These are phyloP conservation scores for Dryomyza anilis DNA, from an alignment of 2,888 invertebrate species.

Conservation along the genomic window DNA sequence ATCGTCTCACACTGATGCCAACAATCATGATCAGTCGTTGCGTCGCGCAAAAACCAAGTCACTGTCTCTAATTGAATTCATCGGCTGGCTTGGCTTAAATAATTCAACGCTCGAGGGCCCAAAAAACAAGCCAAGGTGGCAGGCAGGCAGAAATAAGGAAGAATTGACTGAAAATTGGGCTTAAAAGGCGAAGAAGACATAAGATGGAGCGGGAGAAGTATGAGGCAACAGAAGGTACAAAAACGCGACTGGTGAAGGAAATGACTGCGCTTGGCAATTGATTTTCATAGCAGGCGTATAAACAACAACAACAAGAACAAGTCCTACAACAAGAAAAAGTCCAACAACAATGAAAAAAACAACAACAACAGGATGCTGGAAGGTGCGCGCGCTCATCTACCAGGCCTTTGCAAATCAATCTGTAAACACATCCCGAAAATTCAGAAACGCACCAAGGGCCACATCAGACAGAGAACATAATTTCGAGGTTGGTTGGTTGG, in stretches of 20 bases:
- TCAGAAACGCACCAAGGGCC: not conserved
- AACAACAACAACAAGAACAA: constrained; percentile 22
- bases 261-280: constrained; percentile 25
- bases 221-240: constrained; percentile 1
- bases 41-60: constrained; percentile 34
- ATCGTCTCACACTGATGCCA: too few relatives aligned
- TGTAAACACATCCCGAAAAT: constrained; percentile 33
- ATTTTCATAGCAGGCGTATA: constrained; percentile 23
- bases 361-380: not conserved
- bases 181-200: not conserved
- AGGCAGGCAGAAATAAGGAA: not conserved
- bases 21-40: constrained; percentile 2
- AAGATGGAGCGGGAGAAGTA: not conserved
- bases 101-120: constrained; percentile 59
- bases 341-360: not conserved
- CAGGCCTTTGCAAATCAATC: constrained; percentile 35
- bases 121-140: constrained; percentile 5
- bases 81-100: constrained; percentile 61
- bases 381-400: constrained; percentile 16
- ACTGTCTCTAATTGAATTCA: constrained; percentile 61
- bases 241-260: constrained; percentile 1
- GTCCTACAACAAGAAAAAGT: too few relatives aligned
- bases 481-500: not conserved
- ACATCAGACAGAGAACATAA: not conserved
- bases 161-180: not conserved